Base-by-base conservation (phyloP, 2,888 invertebrate species). In the Philhelius pedissequus region DNA sequence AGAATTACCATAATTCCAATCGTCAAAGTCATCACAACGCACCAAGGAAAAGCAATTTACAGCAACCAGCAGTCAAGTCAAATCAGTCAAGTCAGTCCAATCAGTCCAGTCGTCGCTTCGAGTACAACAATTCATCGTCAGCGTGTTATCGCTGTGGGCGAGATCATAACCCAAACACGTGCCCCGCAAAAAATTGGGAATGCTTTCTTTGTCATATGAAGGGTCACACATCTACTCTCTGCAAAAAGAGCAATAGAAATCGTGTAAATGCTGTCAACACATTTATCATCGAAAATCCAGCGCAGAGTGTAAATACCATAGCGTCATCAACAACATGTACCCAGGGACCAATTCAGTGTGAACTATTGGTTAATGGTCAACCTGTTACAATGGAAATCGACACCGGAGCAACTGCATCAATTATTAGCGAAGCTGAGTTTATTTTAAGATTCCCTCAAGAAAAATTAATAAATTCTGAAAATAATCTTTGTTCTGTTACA, bases 381-480 rank as follows among this genome's bases (percentile, higher is more conserved):
- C n/a, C n/a, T n/a, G n/a, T n/a, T n/a, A n/a, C n/a, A n/a, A n/a
- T n/a, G n/a, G n/a, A n/a, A n/a, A n/a, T n/a, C n/a, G n/a, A n/a
- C n/a, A n/a, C n/a, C n/a, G n/a, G n/a, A 11, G 70, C 56, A 32
- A 48, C 48, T 5, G 48, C 32, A 35, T 58, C 70, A 22, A 45
- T 69, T 15, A 66, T 66, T 18, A 66, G 64, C 22, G 64, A 66
- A 64, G 60, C 45, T 45, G 45, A 45, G 45, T 18, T 45, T 45
- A 45, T 18, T 45, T 45, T 45, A 45, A 45, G 52, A 30, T 52
- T 52, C 27, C 52, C 27, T 52, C 27, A 52, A 52, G 52, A n/a
- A 30, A 30, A 30, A 27, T 15, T 52, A 52, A n/a, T 15, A 15
- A 52, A 27, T 52, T 52, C 30, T 52, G 32, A 32, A 8, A 32